Evolutionary conservation across 2,888 invertebrate genomes (phyloP), one percentile per base, ranked within the genome.

Genomic region (Polymixis lichenea): DNA sequence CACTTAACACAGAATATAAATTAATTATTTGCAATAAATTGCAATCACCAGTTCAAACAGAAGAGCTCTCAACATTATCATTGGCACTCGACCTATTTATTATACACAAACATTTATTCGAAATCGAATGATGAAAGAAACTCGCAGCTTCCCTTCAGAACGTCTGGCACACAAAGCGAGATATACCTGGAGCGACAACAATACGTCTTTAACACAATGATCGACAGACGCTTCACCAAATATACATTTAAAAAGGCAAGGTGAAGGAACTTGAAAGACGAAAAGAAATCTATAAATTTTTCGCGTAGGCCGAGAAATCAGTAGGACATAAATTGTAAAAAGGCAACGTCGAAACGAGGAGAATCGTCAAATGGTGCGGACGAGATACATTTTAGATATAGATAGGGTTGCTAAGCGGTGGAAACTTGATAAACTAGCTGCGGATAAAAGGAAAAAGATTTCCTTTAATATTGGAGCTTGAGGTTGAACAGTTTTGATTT

Each of bases 321-420:
- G 90, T 90, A 84, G 86, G 89, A 90, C 91, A 94, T 95, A 95
- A 94, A 95, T 95, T 93, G 93, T 90, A 92, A 92, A 91, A 91
- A 92, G 92, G 90, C 91, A 91, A 89, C 91, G 89, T 82, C 86
- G 90, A 90, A 91, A 92, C 91, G 90, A 90, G 90, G 89, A 90
- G 91, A 94, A 95, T 95, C 93, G 94, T 93, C 93, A 95, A 95
- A 95, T 95, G 95, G 95, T 87, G 92, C 91, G 95, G 91, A 95
- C 91, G 94, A 94, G 94, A 95, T 94, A 94, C 94, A 93, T 94
- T 93, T 91, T 91, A 93, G 94, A 94, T 94, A 93, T 88, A 83
- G 88, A 73, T 89, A 93, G 92, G 92, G 92, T 83, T 92, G 92
- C 55, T 88, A 70, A 78, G 66, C 78, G 73, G 51, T 66, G 72